Percentiles rank a stretch among this genome's conserved stretches.
Conservation (phyloP, 2,888 invertebrate genomes). For the Thyatira batis region DNA sequence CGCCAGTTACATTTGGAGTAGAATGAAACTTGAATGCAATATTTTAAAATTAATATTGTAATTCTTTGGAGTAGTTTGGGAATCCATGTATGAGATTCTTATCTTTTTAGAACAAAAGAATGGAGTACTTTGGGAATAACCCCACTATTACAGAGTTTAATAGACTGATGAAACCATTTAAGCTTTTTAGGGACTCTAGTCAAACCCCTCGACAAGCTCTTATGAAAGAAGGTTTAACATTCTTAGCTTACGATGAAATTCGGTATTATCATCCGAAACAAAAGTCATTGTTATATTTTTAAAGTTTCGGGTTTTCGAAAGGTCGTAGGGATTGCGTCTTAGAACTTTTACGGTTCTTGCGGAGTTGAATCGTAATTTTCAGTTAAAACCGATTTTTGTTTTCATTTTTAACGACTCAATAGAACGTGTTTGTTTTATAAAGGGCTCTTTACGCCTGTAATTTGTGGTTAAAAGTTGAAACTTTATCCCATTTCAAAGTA, state of each 20-base stretch:
- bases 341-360: conserved; percentile 1
- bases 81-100: no score
- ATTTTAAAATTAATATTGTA: no score
- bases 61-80: no score
- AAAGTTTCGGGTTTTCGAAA: neutral
- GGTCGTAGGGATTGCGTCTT: neutral
- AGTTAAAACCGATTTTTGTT: conserved; percentile 2
- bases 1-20: no score
- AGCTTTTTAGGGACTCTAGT: no score
- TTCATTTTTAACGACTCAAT: conserved; percentile 14
- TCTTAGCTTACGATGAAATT: neutral
- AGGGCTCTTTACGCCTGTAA: conserved; percentile 2
- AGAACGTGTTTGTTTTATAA: conserved; percentile 11
- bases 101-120: no score
- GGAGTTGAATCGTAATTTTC: conserved; percentile 4
- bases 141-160: no score
- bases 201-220: no score
- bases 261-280: neutral
- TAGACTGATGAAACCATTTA: no score
- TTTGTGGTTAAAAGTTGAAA: neutral
- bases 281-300: neutral
- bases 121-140: no score
- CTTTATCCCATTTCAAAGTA: neutral
- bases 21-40: no score
- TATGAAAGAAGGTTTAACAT: neutral